These are phyloP conservation scores for Eupithecia tripunctaria DNA, from an alignment of 2,888 invertebrate species.

Conservation along the genomic window DNA sequence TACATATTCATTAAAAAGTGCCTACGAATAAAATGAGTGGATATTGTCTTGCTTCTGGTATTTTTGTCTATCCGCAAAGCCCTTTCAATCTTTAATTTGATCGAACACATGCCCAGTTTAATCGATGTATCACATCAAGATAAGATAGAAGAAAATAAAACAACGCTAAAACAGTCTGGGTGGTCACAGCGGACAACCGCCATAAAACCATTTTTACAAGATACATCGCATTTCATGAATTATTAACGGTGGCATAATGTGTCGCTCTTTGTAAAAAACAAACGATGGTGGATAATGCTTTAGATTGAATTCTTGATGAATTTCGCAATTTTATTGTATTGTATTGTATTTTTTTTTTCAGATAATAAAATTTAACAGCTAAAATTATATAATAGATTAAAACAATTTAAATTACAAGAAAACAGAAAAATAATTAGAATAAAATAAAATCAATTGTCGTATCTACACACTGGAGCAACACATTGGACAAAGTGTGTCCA, in stretches of 20 bases:
- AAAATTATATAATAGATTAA: too few species aligned
- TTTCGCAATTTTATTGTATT: too few species aligned
- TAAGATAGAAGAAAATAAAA: constrained; percentile 72
- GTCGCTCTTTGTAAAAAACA: constrained; percentile 11
- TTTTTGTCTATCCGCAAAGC: background rate
- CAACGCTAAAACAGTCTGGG: constrained; percentile 69
- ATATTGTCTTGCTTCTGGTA: background rate
- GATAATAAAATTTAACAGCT: too few species aligned
- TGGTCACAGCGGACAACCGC: constrained; percentile 66
- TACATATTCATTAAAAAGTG: too few species aligned
- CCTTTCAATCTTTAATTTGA: background rate
- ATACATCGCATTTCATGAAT: constrained; percentile 39
- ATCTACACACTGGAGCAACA: too few species aligned
- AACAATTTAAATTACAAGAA: too few species aligned
- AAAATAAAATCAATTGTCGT: too few species aligned
- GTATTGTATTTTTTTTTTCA: too few species aligned
- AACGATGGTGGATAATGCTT: constrained; percentile 2
- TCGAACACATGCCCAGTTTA: background rate
- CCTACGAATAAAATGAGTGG: background rate
- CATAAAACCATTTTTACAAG: constrained; percentile 60
- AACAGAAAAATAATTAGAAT: too few species aligned
- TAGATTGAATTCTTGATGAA: background rate
- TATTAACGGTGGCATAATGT: constrained; percentile 9
- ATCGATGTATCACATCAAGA: constrained; percentile 58
- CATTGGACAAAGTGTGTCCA: too few species aligned